Evolutionary conservation across 2,113 vertebrate species (phyloP).

Genomic region (Pseudorectes ferrugineus): DNA sequence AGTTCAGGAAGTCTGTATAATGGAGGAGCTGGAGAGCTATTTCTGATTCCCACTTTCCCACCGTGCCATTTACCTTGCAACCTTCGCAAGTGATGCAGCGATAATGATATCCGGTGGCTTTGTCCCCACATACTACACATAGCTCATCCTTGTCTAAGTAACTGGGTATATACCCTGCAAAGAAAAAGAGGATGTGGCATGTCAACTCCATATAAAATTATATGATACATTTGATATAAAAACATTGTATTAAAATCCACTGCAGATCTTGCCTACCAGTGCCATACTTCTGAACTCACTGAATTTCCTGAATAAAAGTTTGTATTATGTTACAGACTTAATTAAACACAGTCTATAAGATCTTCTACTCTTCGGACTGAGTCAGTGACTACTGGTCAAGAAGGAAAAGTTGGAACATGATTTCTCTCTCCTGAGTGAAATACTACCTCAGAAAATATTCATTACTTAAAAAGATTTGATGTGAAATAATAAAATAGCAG

Average conservation of each 20-base stretch:
- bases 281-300: background rate
- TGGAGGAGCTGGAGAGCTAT: background rate
- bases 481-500: background rate
- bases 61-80: constrained; percentile 86
- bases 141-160: constrained; percentile 99
- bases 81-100: constrained; percentile 99
- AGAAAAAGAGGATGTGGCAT: constrained; percentile 14
- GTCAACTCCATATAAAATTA: background rate
- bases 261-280: background rate
- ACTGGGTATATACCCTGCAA: constrained; percentile 96
- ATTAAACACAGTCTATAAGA: background rate
- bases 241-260: background rate
- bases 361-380: background rate
- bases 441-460: background rate
- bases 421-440: background rate
- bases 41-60: constrained; percentile 23
- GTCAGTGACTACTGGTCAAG: background rate
- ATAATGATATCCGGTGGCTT: constrained; percentile 98
- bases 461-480: background rate
- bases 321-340: background rate
- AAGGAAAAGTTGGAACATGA: background rate
- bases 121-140: constrained; percentile 97
- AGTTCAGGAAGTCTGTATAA: background rate
- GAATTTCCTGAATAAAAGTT: background rate
- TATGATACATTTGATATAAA: background rate